These are phyloP conservation scores for Andrena chrysosceles DNA, from an alignment of 2,888 invertebrate species.

Conservation along the genomic window DNA sequence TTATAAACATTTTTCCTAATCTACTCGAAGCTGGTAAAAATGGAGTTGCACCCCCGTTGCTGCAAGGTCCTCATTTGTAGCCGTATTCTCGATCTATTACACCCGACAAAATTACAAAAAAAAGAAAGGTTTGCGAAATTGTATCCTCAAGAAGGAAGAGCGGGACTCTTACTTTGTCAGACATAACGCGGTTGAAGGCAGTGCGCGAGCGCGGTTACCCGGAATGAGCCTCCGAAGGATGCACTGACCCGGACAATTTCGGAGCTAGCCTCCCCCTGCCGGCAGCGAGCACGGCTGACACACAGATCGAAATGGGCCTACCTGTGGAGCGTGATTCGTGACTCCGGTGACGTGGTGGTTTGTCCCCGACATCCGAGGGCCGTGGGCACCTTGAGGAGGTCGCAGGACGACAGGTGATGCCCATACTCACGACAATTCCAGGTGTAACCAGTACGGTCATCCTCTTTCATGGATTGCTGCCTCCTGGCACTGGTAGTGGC, in stretches of 20 bases:
- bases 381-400: conserved; percentile 81
- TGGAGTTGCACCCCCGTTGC: too few species aligned
- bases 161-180: neutral
- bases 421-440: conserved; percentile 81
- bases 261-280: conserved; percentile 31
- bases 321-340: conserved; percentile 80
- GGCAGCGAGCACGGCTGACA: neutral
- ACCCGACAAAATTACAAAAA: too few species aligned
- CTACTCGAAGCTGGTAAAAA: too few species aligned
- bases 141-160: too few species aligned
- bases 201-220: conserved; percentile 56
- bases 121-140: too few species aligned
- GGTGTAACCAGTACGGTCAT: conserved; percentile 72
- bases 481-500: conserved; percentile 61
- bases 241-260: conserved; percentile 63
- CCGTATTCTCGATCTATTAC: too few species aligned
- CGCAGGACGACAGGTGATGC: conserved; percentile 81
- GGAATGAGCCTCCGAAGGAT: conserved; percentile 56
- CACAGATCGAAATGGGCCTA: conserved; percentile 63
- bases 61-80: too few species aligned
- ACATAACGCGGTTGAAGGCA: conserved; percentile 15
- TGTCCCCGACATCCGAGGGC: conserved; percentile 74
- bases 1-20: too few species aligned
- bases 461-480: conserved; percentile 74
- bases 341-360: conserved; percentile 71